Evolutionary conservation across 2,797 vertebrate genomes (phyloP), one percentile per base, ranked within the genome.

Genomic region (Cuculus canorus): DNA sequence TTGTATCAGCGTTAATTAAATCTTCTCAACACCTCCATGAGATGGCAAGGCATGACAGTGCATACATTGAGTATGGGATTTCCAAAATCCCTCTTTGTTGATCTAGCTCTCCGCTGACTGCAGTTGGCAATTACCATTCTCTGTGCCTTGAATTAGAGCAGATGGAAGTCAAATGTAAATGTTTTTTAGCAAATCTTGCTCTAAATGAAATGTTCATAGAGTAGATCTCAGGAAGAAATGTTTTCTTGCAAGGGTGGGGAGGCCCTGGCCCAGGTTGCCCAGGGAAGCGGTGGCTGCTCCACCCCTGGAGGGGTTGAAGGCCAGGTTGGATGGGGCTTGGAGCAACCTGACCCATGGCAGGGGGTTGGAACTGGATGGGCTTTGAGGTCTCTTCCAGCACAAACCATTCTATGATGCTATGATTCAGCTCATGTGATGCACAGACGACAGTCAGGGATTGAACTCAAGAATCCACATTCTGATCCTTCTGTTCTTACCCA

Each of bases 1-100:
- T 37, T 91, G n/a, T 64, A 86, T 84, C 86, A 86, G 69, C 60
- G 88, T 92, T 95, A 92, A 95, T 92, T 88, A 92, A 83, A 86
- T 68, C 79, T 69, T 85, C 72, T 85, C 39, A 39, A 45, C 53
- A 59, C 48, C 80, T 85, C 53, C 59, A 27, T 52, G 52, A 81
- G 56, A 39, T 56, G 72, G 70, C 64, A 59, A 57, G 15, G 18
- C 86, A 30, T 52, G 33, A 47, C 43, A 54, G 69, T n/a, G 68
- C 80, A 54, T 72, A 54, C 93, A 85, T 77, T 91, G 87, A 89
- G 52, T 16, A 8, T 69, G 89, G 82, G 86, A 78, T 89, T 95
- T 94, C 75, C 54, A 76, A 59, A 94, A 56, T 61, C 86, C 65
- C 65, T 5, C 59, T 25, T 10, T 45, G 43, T 23, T 79, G 65